Conservation (phyloP, 2,113 vertebrate species). For the Podarcis cretensis region DNA sequence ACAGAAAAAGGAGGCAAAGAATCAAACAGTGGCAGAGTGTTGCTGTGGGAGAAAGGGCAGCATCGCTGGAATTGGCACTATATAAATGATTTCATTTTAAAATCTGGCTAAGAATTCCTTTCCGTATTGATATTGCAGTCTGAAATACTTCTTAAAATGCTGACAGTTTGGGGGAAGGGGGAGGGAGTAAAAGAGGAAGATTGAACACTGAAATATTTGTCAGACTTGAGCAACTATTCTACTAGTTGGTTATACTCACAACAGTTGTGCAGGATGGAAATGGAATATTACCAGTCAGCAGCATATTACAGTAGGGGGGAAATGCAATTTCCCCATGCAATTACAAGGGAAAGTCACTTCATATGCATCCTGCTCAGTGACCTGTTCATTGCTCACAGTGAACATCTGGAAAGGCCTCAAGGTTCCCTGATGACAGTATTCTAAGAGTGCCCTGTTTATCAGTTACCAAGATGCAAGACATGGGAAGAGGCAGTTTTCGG, state of each 20-base stretch:
- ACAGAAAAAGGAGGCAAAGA: background rate
- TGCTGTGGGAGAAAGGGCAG: background rate
- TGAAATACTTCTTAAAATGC: background rate
- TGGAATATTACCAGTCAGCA: background rate
- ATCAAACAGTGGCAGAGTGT: background rate
- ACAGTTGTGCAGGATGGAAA: background rate
- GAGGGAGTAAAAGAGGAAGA: background rate
- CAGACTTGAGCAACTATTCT: background rate
- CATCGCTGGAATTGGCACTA: background rate
- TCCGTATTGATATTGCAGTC: background rate
- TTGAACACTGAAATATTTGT: background rate
- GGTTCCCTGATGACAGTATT: background rate
- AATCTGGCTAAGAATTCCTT: background rate
- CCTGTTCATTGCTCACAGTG: background rate
- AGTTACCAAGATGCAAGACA: background rate
- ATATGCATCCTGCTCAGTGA: background rate
- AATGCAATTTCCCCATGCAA: background rate
- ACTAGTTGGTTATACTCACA: background rate
- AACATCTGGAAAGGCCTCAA: background rate
- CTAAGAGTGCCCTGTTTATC: background rate
- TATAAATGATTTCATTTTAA: background rate
- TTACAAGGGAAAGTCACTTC: background rate
- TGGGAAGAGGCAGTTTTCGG: background rate
- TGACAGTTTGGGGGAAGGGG: background rate
- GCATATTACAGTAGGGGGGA: background rate